Evolutionary conservation across 2,888 invertebrate genomes (phyloP).

Genomic region (Drosophila barbarae): DNA sequence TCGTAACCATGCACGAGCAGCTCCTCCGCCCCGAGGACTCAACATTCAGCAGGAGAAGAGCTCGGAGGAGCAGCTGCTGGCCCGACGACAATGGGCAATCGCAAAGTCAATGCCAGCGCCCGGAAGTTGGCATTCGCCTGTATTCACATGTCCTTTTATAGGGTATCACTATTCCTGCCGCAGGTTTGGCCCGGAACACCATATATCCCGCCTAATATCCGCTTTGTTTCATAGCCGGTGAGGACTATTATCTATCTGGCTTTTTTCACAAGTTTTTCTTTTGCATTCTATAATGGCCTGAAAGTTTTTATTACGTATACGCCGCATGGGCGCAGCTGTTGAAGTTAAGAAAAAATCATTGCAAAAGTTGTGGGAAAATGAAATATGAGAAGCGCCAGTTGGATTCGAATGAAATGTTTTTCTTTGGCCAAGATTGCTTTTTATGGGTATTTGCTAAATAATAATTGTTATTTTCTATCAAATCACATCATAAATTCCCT

Average conservation of each 20-base stretch:
- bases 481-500: background rate
- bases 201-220: constrained; percentile 5
- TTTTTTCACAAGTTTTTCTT: constrained; percentile 5
- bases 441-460: background rate
- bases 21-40: constrained; percentile 33
- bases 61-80: constrained; percentile 11
- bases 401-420: background rate
- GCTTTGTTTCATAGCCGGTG: background rate
- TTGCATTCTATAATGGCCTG: constrained; percentile 3
- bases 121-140: constrained; percentile 33
- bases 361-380: constrained; percentile 8
- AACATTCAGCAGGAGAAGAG: constrained; percentile 7
- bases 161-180: background rate
- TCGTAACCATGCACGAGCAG: constrained; percentile 51
- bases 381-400: background rate
- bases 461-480: background rate
- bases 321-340: background rate
- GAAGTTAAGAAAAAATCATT: background rate
- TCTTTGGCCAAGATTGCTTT: background rate
- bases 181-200: background rate
- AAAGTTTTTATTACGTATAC: constrained; percentile 15
- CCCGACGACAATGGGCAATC: constrained; percentile 59
- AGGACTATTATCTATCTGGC: background rate
- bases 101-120: constrained; percentile 53
- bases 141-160: constrained; percentile 2